phyloP scores from a whole-genome alignment of 2,113 vertebrate species.

The Rousettus leschenaultii region DNA sequence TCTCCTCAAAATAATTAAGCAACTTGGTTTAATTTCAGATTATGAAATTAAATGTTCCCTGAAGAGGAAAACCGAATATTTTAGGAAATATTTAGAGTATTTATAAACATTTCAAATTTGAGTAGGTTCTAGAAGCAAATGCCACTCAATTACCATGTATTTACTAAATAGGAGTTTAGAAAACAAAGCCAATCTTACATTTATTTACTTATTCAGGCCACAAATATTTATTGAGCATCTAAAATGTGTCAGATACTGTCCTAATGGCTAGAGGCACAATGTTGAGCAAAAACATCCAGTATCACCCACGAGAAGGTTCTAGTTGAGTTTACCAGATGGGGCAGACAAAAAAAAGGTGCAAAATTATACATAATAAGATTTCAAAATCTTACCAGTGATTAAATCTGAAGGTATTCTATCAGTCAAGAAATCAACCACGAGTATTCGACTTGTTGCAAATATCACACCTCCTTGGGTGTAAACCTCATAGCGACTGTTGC shows the following conservation, averaged over 20 bases:
- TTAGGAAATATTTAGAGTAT: neutral
- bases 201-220: neutral
- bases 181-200: neutral
- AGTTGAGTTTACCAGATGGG: neutral
- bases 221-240: neutral
- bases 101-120: slow-evolving; percentile 9
- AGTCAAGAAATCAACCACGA: slow-evolving; percentile 97
- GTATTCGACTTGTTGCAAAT: slow-evolving; percentile 96
- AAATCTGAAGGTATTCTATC: slow-evolving; percentile 94
- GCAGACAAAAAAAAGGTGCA: neutral
- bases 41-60: neutral
- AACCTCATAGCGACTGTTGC: slow-evolving; percentile 88
- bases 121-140: slow-evolving; percentile 36
- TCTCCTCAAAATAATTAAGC: neutral
- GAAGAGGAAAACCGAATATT: neutral
- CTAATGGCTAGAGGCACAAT: neutral
- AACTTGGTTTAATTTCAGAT: slow-evolving; percentile 41
- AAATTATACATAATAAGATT: neutral
- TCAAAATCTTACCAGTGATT: slow-evolving; percentile 88
- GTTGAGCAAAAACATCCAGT: neutral
- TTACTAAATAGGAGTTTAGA: neutral
- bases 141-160: neutral
- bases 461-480: slow-evolving; percentile 95
- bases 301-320: neutral
- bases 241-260: neutral